Conservation (phyloP, 2,888 invertebrate species). For the Limulus polyphemus region DNA sequence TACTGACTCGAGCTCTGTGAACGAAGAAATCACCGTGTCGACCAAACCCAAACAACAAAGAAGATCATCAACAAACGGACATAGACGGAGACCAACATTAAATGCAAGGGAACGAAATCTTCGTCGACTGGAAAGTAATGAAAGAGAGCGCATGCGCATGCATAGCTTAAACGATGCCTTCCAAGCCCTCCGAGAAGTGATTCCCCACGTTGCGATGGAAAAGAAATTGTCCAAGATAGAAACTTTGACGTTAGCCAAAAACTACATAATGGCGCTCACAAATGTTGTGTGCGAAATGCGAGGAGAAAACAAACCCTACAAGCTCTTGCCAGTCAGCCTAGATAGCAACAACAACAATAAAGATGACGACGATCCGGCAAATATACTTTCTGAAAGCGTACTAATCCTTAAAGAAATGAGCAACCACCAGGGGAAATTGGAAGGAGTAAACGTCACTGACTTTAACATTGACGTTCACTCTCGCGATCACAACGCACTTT, state of each 20-base stretch:
- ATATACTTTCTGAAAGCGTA: too few relatives aligned
- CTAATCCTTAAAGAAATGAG: too few relatives aligned
- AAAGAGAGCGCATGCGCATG: slow-evolving; percentile 82
- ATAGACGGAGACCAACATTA: slow-evolving; percentile 54
- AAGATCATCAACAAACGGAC: background rate
- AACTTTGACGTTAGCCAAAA: slow-evolving; percentile 73
- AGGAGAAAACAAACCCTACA: slow-evolving; percentile 19
- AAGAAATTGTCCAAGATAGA: slow-evolving; percentile 75
- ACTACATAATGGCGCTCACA: slow-evolving; percentile 77
- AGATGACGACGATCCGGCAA: too few relatives aligned
- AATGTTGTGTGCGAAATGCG: slow-evolving; percentile 57
- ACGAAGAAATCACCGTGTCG: slow-evolving; percentile 9
- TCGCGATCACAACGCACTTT: too few relatives aligned
- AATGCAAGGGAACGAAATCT: slow-evolving; percentile 74
- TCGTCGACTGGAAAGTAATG: slow-evolving; percentile 75
- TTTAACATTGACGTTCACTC: too few relatives aligned
- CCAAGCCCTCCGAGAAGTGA: slow-evolving; percentile 69
- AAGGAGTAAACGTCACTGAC: too few relatives aligned
- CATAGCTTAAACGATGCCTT: slow-evolving; percentile 83
- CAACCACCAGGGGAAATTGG: too few relatives aligned
- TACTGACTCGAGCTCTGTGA: slow-evolving; percentile 22
- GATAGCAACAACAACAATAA: too few relatives aligned
- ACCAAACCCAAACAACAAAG: too few relatives aligned
- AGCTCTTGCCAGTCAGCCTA: background rate
- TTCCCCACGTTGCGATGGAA: slow-evolving; percentile 73